Evolutionary conservation across 2,888 invertebrate genomes (phyloP).

Genomic region (Athripsodes cinereus): DNA sequence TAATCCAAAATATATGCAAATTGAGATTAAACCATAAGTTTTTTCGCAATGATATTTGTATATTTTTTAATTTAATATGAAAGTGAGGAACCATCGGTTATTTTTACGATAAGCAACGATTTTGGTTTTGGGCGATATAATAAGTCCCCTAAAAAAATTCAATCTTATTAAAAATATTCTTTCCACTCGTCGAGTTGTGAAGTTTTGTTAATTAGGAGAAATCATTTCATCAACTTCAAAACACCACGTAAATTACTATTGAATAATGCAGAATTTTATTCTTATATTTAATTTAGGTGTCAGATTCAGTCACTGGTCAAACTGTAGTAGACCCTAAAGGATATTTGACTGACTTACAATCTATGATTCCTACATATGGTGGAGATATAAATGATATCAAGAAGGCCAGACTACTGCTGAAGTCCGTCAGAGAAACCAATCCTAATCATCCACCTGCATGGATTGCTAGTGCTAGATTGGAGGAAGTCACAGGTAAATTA

Average conservation of each 20-base stretch:
- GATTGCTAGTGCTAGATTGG: conserved; percentile 97
- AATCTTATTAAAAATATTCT: too few species aligned
- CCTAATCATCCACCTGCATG: conserved; percentile 99
- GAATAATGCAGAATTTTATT: background rate
- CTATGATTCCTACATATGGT: conserved; percentile 98
- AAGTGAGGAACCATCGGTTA: too few species aligned
- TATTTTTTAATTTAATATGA: too few species aligned
- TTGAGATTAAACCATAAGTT: too few species aligned
- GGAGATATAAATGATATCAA: conserved; percentile 98
- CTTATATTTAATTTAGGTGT: conserved; percentile 49
- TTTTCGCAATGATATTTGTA: too few species aligned
- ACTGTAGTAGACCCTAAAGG: conserved; percentile 99
- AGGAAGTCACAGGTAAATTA: conserved; percentile 85
- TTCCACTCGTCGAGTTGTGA: too few species aligned
- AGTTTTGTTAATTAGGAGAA: too few species aligned
- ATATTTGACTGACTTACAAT: conserved; percentile 97
- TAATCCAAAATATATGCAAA: too few species aligned
- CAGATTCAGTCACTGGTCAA: conserved; percentile 98
- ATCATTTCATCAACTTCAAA: too few species aligned
- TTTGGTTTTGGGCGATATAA: too few species aligned
- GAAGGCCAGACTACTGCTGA: conserved; percentile 88
- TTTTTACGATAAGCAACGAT: too few species aligned
- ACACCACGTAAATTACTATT: background rate
- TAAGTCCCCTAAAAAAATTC: too few species aligned
- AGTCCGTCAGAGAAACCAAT: conserved; percentile 96